A percentile compares a stretch with the other conserved stretches of the same genome.
Conservation (phyloP, 2,888 invertebrate genomes). For the Leptinotarsa peninsularis region DNA sequence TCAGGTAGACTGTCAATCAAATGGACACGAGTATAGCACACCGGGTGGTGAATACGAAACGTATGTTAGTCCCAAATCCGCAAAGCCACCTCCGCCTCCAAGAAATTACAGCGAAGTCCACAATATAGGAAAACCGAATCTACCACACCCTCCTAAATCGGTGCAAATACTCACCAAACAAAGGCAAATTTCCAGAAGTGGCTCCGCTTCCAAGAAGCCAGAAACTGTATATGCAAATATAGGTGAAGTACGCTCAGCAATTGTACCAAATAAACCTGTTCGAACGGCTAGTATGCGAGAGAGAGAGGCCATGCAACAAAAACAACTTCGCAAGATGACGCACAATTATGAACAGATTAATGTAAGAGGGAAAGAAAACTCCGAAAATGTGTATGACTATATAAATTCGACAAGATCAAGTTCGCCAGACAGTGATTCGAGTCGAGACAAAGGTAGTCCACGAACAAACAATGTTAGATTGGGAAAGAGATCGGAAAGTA, state of each 20-base stretch:
- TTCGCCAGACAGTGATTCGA: constrained; percentile 76
- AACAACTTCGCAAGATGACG: constrained; percentile 54
- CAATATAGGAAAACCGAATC: constrained; percentile 73
- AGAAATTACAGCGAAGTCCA: constrained; percentile 69
- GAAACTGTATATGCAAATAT: constrained; percentile 85
- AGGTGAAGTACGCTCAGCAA: constrained; percentile 84
- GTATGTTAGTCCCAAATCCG: constrained; percentile 28
- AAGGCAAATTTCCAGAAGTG: constrained; percentile 57
- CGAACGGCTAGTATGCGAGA: constrained; percentile 89
- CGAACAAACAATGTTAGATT: constrained; percentile 61
- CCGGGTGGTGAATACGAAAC: constrained; percentile 48
- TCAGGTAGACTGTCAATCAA: constrained; percentile 38
- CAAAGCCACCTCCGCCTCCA: constrained; percentile 74
- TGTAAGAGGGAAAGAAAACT: constrained; percentile 51
- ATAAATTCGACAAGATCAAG: constrained; percentile 75
- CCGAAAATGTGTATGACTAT: constrained; percentile 75
- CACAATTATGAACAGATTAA: constrained; percentile 60
- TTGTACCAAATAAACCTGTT: constrained; percentile 84
- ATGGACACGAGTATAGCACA: constrained; percentile 37
- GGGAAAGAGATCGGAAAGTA: constrained; percentile 68
- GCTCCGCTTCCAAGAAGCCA: constrained; percentile 52
- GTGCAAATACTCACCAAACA: constrained; percentile 67
- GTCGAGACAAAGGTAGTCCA: constrained; percentile 67
- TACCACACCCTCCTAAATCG: constrained; percentile 80
- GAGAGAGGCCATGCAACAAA: constrained; percentile 77